A percentile compares a stretch with the other conserved stretches of the same genome.
phyloP scores from a whole-genome alignment of 2,113 vertebrate species.

The Callaeas wilsoni region DNA sequence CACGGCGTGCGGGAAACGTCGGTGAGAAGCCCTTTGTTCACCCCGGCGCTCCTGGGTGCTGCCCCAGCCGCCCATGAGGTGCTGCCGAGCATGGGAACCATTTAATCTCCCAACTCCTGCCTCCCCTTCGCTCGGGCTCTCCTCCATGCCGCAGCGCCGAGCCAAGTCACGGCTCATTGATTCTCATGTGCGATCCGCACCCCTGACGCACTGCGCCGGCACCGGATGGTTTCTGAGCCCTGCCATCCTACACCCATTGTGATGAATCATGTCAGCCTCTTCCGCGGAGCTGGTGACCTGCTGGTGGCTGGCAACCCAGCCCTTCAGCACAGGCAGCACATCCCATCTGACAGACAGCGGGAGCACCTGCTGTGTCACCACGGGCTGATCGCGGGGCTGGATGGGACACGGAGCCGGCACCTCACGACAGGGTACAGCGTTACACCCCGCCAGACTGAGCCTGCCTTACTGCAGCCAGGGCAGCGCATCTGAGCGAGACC shows the following conservation, averaged over 20 bases:
- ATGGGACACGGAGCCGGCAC: background rate
- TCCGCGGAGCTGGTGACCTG: background rate
- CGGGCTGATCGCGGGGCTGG: accelerated
- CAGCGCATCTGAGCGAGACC: accelerated
- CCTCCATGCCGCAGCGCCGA: background rate
- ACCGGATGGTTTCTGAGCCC: background rate
- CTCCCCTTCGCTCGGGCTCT: background rate
- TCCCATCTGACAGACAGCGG: background rate
- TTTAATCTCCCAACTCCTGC: background rate
- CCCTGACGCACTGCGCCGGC: background rate
- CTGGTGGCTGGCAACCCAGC: background rate
- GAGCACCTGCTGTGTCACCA: background rate
- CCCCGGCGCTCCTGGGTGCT: background rate
- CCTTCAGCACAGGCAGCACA: background rate
- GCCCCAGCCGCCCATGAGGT: background rate
- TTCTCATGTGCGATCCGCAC: background rate
- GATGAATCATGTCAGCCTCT: background rate
- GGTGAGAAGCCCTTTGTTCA: background rate
- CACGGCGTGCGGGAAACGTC: accelerated
- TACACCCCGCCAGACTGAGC: background rate
- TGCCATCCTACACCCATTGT: background rate
- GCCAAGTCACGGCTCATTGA: conserved; percentile 6
- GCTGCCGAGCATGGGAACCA: background rate
- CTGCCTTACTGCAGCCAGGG: background rate
- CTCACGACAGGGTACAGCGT: accelerated